A percentile compares a stretch with the other conserved stretches of the same genome.
phyloP scores from a whole-genome alignment of 2,797 vertebrate genomes.

The Linurgus olivaceus region DNA sequence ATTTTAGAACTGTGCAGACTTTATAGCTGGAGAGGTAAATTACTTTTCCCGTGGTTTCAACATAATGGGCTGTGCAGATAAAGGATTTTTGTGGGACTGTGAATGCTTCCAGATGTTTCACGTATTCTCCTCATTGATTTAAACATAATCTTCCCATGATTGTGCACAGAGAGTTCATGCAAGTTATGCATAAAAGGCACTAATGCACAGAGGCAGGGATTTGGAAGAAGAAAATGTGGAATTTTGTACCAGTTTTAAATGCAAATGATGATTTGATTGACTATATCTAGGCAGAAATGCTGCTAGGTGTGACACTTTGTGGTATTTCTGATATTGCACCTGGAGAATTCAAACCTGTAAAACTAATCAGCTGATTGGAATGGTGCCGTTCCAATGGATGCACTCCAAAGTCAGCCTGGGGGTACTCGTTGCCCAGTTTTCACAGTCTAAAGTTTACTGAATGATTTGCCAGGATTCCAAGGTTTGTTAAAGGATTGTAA shows the following conservation, averaged over 20 bases:
- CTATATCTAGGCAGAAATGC: neutral
- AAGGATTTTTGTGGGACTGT: neutral
- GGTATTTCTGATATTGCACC: neutral
- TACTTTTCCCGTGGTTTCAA: neutral
- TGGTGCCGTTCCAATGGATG: neutral
- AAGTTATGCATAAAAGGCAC: neutral
- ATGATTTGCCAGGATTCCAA: neutral
- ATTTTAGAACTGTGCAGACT: neutral
- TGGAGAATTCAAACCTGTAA: neutral
- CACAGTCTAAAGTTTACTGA: neutral
- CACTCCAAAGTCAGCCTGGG: neutral
- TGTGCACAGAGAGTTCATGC: neutral
- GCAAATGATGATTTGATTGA: neutral
- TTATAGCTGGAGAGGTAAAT: conserved; percentile 20
- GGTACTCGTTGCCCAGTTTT: neutral
- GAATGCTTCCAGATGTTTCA: neutral
- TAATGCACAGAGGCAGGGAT: neutral
- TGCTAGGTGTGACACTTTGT: neutral
- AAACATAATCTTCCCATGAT: neutral
- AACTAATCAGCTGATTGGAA: neutral
- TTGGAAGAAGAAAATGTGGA: neutral
- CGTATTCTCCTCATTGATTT: conserved; percentile 3
- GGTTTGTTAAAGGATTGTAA: neutral
- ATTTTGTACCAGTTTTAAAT: neutral
- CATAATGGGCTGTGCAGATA: neutral